These are phyloP conservation scores for Aplidium turbinatum DNA, from an alignment of 23 tunicate genomes.

Conservation along the genomic window DNA sequence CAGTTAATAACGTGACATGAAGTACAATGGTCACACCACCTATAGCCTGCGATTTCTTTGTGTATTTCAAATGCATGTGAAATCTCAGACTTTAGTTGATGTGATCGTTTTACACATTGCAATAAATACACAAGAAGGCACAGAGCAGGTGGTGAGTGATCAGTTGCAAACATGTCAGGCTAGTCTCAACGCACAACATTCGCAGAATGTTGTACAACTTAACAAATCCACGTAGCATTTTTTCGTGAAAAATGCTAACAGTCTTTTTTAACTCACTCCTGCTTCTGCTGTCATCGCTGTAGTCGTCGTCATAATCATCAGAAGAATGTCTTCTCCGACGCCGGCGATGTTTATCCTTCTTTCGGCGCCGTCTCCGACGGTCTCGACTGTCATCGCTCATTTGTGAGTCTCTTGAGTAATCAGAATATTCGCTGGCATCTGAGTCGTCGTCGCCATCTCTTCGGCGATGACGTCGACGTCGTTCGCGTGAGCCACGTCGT, in stretches of 20 bases:
- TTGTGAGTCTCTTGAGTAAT: constrained; percentile 45
- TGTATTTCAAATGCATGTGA: background rate
- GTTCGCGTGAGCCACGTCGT: background rate
- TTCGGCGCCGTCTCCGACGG: constrained; percentile 31
- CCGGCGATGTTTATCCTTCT: constrained; percentile 31
- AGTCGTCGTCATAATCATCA: constrained; percentile 49
- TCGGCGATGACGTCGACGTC: constrained; percentile 27
- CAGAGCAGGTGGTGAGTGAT: constrained; percentile 22
- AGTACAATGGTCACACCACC: constrained; percentile 51
- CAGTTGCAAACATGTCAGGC: background rate
- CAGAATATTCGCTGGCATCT: constrained; percentile 48
- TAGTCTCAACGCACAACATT: constrained; percentile 1
- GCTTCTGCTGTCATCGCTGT: constrained; percentile 45
- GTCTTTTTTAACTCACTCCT: constrained; percentile 42
- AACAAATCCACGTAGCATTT: background rate
- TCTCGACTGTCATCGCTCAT: constrained; percentile 32
- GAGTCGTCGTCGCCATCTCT: constrained; percentile 28
- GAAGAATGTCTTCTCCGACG: constrained; percentile 54
- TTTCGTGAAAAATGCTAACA: background rate
- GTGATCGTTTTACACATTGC: constrained; percentile 20
- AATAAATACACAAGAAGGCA: constrained; percentile 36
- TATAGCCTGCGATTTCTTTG: constrained; percentile 57
- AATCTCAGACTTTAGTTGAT: constrained; percentile 35
- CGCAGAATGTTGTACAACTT: constrained; percentile 31
- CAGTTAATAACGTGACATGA: too few species aligned